Base-by-base conservation (phyloP, 2,113 vertebrate species). In the Clarias batrachus region DNA sequence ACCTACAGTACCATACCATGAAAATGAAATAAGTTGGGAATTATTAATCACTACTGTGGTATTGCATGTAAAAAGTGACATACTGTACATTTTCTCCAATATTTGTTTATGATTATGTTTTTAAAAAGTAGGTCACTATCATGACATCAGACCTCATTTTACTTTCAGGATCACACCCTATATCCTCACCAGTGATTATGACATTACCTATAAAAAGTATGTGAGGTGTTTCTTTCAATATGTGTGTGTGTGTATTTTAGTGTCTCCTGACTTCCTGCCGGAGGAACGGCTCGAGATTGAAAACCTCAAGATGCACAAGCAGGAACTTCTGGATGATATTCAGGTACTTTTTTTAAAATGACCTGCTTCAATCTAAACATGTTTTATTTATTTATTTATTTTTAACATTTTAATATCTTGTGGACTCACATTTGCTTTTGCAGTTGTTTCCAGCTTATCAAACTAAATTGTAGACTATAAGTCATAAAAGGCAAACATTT, bases 241-340 rank as follows among this genome's bases (percentile, higher is more conserved):
- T 3, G 33, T n/a, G 8, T 48, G 37, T 79, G 16, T 66, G 14
- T n/a, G 27, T 59, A 27, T 86, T 1, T 30, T 13, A 97, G 97
- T 92, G 63, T 89, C 95, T 33, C 77, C 89, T 17, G 96, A 95
- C 52, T 94, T 98, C 84, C 96, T 92, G 27, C 90, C 90, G 1
- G 88, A 92, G 80, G 97, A 99, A 92, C 87, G 92, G 4, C 92
- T 95, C 91, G 97, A 98, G 93, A 92, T 99, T 3, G 94, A 97
- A 86, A 90, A 9, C 52, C 96, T 98, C 83, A 96, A 92, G 89
- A 92, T 93, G 88, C 96, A 96, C 89, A 97, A 92, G 87, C 88
- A 95, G 59, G 94, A 95, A 57, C 96, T 99, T 68, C 90, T 98
- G 92, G 96, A 96, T n/a, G 97, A 99, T 62, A 99, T 99, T 86